phyloP scores from a whole-genome alignment of 2,888 invertebrate species.

The Lepidonotus clava region DNA sequence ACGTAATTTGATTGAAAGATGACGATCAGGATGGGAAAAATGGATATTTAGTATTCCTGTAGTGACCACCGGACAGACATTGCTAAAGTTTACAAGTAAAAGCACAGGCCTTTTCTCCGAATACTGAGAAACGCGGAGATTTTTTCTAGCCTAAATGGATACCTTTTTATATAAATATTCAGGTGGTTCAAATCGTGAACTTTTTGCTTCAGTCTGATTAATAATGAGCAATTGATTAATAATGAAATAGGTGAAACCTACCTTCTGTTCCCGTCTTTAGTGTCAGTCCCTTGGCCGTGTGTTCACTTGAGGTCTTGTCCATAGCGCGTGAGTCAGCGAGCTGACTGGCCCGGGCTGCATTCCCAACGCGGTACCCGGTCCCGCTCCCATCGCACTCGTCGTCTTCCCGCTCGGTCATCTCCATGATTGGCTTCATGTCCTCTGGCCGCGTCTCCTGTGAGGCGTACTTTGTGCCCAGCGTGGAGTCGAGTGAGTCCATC shows the following conservation, averaged over 20 bases:
- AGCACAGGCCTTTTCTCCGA: no score
- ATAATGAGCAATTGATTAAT: not conserved
- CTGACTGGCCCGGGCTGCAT: constrained; percentile 39
- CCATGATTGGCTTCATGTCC: constrained; percentile 61
- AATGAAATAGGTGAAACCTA: not conserved
- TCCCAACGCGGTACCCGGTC: constrained; percentile 64
- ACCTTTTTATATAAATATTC: no score
- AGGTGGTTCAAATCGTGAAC: no score
- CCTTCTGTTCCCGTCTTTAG: constrained; percentile 66
- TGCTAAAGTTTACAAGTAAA: no score
- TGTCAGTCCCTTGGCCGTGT: constrained; percentile 45
- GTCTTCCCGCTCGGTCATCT: constrained; percentile 54
- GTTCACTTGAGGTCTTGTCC: constrained; percentile 18
- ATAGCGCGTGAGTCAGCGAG: constrained; percentile 15
- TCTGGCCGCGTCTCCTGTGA: constrained; percentile 52
- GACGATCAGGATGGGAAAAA: no score
- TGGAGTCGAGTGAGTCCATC: constrained; percentile 77
- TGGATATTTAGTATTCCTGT: no score
- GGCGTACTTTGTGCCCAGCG: constrained; percentile 71
- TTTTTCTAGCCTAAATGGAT: no score
- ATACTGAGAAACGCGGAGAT: no score
- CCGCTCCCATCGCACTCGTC: constrained; percentile 52
- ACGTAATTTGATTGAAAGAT: no score
- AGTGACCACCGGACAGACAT: no score
- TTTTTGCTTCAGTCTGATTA: not conserved